These are phyloP conservation scores for Ooceraea biroi DNA, from an alignment of 1,140 invertebrate genomes.

Conservation along the genomic window DNA sequence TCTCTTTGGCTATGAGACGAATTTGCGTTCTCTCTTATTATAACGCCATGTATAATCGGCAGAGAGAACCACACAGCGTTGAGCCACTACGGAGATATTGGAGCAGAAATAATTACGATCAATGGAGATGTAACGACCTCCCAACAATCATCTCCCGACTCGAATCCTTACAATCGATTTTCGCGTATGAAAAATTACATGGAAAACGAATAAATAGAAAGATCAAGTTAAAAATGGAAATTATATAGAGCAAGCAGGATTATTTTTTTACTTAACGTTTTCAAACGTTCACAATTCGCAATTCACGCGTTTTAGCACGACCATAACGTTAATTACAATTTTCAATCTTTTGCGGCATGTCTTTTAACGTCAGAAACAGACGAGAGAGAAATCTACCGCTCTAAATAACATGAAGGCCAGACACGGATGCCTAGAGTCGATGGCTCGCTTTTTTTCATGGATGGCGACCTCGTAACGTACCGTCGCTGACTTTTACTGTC, in stretches of 20 bases:
- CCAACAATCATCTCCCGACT: not conserved
- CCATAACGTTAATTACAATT: not conserved
- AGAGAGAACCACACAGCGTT: constrained; percentile 27
- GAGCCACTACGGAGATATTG: constrained; percentile 30
- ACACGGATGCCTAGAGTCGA: constrained; percentile 22
- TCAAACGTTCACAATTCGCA: not conserved
- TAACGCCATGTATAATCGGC: constrained; percentile 39
- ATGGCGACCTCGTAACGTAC: constrained; percentile 37
- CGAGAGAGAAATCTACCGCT: not conserved
- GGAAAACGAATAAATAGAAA: not conserved
- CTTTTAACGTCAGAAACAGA: not conserved
- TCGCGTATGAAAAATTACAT: not conserved
- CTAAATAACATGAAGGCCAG: not conserved
- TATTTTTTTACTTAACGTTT: no score
- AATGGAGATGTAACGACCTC: not conserved
- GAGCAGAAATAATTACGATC: not conserved
- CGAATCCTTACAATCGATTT: not conserved
- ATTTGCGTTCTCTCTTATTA: constrained; percentile 72
- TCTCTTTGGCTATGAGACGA: constrained; percentile 56
- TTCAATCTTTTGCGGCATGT: not conserved
- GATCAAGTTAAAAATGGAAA: no score
- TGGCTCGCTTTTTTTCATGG: constrained; percentile 25
- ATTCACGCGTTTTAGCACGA: no score
- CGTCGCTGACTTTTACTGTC: constrained; percentile 54
- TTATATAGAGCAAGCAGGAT: no score